phyloP scores from a whole-genome alignment of 2,888 invertebrate genomes.

The Eristalis pertinax region DNA sequence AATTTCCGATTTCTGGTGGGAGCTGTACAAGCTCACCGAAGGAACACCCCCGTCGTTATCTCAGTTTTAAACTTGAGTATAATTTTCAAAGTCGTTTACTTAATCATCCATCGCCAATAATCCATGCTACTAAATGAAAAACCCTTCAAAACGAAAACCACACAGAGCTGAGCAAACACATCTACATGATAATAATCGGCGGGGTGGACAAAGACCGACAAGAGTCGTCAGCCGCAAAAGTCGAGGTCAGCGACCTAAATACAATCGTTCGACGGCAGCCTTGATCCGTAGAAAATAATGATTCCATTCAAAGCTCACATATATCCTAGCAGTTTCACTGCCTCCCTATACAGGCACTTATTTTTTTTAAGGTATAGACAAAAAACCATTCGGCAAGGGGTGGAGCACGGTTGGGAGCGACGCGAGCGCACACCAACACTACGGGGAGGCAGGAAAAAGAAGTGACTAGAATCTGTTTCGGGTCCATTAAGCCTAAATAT shows the following conservation, averaged over 20 bases:
- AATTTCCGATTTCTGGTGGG: background rate
- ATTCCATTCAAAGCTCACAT: constrained; percentile 22
- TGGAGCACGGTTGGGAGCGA: background rate
- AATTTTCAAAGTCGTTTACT: constrained; percentile 46
- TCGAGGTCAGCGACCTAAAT: constrained; percentile 50
- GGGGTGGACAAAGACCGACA: constrained; percentile 32
- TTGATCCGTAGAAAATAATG: constrained; percentile 51
- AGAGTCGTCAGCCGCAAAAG: constrained; percentile 53
- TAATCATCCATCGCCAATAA: constrained; percentile 47
- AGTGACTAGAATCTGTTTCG: constrained; percentile 59
- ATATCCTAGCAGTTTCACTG: background rate
- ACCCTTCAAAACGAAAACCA: constrained; percentile 19
- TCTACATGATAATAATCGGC: constrained; percentile 22
- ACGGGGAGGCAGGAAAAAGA: constrained; percentile 30
- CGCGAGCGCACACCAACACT: background rate
- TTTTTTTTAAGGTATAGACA: constrained; percentile 36
- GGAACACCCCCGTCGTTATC: background rate
- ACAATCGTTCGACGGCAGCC: constrained; percentile 33
- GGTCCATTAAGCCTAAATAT: constrained; percentile 72
- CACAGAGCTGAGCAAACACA: constrained; percentile 8
- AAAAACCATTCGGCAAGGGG: constrained; percentile 18
- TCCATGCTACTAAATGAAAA: constrained; percentile 20
- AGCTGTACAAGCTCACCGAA: background rate
- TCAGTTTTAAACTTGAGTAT: background rate
- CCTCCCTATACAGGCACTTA: constrained; percentile 4